Evolutionary conservation across 2,797 vertebrate species (phyloP).

Genomic region (Delichon dasypus): DNA sequence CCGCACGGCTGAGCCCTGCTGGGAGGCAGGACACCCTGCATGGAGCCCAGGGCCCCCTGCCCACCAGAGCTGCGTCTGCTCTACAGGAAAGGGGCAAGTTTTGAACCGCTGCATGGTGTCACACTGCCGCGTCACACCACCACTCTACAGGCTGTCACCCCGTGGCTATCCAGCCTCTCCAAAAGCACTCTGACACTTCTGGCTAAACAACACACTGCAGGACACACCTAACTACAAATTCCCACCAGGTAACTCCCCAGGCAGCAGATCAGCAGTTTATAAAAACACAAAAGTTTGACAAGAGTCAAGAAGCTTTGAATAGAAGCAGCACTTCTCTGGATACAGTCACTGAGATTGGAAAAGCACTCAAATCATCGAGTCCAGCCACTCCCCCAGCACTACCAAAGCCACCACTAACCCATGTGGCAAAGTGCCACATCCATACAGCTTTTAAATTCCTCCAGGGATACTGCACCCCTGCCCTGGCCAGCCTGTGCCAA

Average conservation of each 20-base stretch:
- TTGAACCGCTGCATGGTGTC: background rate
- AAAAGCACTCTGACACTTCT: background rate
- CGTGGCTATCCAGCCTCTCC: background rate
- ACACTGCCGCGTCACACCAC: background rate
- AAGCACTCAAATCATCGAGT: background rate
- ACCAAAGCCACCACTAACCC: background rate
- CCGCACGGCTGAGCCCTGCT: background rate
- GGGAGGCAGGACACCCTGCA: background rate
- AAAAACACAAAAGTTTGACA: background rate
- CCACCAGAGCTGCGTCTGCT: background rate
- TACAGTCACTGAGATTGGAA: background rate
- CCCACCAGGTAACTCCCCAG: background rate
- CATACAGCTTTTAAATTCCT: background rate
- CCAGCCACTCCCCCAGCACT: background rate
- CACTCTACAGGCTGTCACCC: fast-evolving
- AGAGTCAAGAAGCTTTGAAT: background rate
- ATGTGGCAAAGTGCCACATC: background rate
- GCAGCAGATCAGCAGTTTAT: background rate
- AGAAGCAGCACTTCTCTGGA: background rate
- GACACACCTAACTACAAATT: background rate
- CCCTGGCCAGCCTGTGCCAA: background rate
- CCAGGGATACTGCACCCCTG: background rate
- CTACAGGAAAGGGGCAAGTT: background rate
- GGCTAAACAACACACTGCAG: background rate
- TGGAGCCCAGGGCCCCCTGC: background rate